Conservation (phyloP, 2,113 vertebrate species). For the Recurvirostra avosetta region DNA sequence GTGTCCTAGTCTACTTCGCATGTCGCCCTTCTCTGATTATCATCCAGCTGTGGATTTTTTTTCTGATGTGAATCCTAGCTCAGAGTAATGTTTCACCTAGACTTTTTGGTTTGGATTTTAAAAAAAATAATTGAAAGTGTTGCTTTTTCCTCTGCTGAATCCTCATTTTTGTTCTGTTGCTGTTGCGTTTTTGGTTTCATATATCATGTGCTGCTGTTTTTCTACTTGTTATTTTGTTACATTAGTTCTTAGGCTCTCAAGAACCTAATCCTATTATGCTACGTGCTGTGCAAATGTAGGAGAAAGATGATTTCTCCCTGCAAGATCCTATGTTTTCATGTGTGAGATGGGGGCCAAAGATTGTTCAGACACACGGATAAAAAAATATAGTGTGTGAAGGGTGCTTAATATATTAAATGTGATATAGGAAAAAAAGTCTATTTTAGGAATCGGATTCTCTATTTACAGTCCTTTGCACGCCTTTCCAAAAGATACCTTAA, state of each 20-base stretch:
- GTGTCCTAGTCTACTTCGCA: neutral
- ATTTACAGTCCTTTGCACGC: conserved; percentile 28
- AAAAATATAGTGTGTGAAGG: neutral
- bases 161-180: neutral
- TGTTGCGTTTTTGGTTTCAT: neutral
- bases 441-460: neutral
- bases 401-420: neutral
- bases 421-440: neutral
- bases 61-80: neutral
- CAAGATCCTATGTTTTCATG: neutral
- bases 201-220: no score
- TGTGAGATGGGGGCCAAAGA: neutral
- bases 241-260: neutral
- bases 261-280: neutral
- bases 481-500: neutral
- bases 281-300: neutral
- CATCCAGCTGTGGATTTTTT: neutral
- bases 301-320: neutral
- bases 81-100: neutral
- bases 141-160: neutral
- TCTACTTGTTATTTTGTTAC: neutral
- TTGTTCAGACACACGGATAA: neutral
- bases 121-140: neutral
- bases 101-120: neutral
- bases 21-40: neutral